These are phyloP conservation scores for Cataglyphis hispanica DNA, from an alignment of 1,140 invertebrate genomes.

Conservation along the genomic window DNA sequence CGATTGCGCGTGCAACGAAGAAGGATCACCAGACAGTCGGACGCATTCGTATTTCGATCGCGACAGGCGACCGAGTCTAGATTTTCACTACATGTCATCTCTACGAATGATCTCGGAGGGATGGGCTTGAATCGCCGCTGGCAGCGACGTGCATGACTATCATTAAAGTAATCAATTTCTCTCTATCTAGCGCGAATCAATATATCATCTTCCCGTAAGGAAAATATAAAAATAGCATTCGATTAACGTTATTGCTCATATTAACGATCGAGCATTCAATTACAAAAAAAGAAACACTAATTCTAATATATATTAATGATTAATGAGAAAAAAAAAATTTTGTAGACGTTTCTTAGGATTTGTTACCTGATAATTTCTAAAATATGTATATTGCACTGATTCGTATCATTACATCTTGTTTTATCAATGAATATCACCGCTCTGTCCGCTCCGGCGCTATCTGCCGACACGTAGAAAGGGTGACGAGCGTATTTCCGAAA, in stretches of 20 bases:
- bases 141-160: slow-evolving; percentile 15
- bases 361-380: neutral
- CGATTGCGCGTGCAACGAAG: slow-evolving; percentile 50
- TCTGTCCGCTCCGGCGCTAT: slow-evolving; percentile 11
- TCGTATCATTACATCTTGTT: neutral
- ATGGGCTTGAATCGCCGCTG: slow-evolving; percentile 12
- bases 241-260: neutral
- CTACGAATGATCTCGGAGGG: slow-evolving; percentile 38
- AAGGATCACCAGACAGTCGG: slow-evolving; percentile 60
- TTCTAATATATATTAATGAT: neutral
- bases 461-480: slow-evolving; percentile 27
- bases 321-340: no score
- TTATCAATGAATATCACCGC: slow-evolving; percentile 10
- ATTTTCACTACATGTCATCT: slow-evolving; percentile 46
- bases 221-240: neutral
- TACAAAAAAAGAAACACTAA: neutral
- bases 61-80: slow-evolving; percentile 50
- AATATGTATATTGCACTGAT: neutral
- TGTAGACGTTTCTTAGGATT: neutral
- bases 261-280: neutral
- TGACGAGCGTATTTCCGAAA: slow-evolving; percentile 59
- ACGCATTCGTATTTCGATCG: slow-evolving; percentile 44
- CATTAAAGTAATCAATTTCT: slow-evolving; percentile 21
- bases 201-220: neutral
- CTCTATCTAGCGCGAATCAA: neutral